Percentiles rank a stretch among this genome's conserved stretches.
Conservation (phyloP, 1,140 invertebrate genomes). For the Cotesia glomerata region DNA sequence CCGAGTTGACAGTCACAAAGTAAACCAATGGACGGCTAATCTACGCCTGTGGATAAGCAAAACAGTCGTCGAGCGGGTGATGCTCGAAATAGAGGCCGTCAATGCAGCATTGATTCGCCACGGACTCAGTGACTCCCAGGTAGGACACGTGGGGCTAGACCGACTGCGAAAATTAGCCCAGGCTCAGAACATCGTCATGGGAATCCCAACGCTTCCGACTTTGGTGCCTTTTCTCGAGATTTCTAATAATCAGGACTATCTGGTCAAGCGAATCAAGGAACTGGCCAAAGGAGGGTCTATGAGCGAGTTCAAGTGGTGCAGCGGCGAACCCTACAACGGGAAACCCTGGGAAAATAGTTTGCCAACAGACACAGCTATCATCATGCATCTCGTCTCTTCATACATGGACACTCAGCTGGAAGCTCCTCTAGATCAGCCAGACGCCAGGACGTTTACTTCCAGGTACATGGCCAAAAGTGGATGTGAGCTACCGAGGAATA, state of each 20-base stretch:
- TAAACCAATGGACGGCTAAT: conserved; percentile 74
- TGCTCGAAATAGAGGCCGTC: conserved; percentile 73
- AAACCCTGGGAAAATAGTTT: conserved; percentile 81
- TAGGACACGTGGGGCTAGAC: conserved; percentile 74
- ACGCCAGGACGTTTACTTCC: conserved; percentile 77
- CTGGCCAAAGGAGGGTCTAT: conserved; percentile 80
- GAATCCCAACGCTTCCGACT: conserved; percentile 72
- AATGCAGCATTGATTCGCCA: conserved; percentile 71
- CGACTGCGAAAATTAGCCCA: conserved; percentile 73
- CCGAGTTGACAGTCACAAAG: conserved; percentile 66
- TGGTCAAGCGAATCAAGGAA: conserved; percentile 76
- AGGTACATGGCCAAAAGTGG: conserved; percentile 55
- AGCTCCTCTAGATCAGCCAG: conserved; percentile 75
- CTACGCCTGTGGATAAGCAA: conserved; percentile 78
- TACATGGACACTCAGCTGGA: conserved; percentile 83
- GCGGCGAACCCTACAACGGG: conserved; percentile 73
- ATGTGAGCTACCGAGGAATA: conserved; percentile 56
- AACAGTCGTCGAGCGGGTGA: conserved; percentile 75
- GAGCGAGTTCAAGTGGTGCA: conserved; percentile 83
- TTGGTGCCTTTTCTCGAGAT: conserved; percentile 81
- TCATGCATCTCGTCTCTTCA: conserved; percentile 80
- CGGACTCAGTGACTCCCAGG: conserved; percentile 73
- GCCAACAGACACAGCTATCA: conserved; percentile 80
- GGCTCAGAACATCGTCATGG: conserved; percentile 67
- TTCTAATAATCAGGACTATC: conserved; percentile 82